Evolutionary conservation across 2,113 vertebrate species (phyloP), one percentile per base, ranked within the genome.

Genomic region (Neodontobutis hainanensis): DNA sequence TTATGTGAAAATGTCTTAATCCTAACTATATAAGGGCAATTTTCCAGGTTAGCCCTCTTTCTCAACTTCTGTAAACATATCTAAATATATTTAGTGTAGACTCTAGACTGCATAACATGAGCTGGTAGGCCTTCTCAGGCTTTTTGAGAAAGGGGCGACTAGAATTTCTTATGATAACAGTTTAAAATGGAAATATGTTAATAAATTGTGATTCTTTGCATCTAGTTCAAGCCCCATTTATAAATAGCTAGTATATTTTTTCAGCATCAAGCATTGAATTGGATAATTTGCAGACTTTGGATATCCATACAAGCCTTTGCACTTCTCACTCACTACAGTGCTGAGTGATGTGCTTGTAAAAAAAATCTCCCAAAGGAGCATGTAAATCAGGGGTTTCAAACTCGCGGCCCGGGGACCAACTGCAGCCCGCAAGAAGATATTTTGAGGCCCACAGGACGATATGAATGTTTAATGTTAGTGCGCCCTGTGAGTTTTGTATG

Each of bases 281-380:
- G 34, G 34, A 3, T n/a, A 32, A 38, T 38, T n/a, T 36, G 34
- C 34, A 36, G 52, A 36, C 27, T 11, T 52, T 4, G 35, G 53
- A 38, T 34, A n/a, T 15, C 15, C 10, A 14, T n/a, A 56, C 53
- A 56, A 47, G 35, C 43, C 35, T 51, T 61, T 72, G 19, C n/a
- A n/a, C 56, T 58, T 9, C 48, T 61, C 43, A 11, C 51, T 65
- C 45, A 40, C 40, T 44, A 65, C 59, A 84, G 81, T 68, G 38
- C 61, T 63, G 69, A 70, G 73, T 79, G 69, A 73, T 68, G 34
- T 40, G 11, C 48, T 27, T 45, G 69, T 75, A 52, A 73, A 71
- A 61, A 56, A 70, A 43, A 76, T 65, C 74, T 46, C 62, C 72
- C 66, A 74, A 15, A 66, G 60, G 75, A 75, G 56, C 50, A 52